These are phyloP conservation scores for Aselliscus stoliczkanus DNA, from an alignment of 2,797 vertebrate genomes.

Conservation along the genomic window DNA sequence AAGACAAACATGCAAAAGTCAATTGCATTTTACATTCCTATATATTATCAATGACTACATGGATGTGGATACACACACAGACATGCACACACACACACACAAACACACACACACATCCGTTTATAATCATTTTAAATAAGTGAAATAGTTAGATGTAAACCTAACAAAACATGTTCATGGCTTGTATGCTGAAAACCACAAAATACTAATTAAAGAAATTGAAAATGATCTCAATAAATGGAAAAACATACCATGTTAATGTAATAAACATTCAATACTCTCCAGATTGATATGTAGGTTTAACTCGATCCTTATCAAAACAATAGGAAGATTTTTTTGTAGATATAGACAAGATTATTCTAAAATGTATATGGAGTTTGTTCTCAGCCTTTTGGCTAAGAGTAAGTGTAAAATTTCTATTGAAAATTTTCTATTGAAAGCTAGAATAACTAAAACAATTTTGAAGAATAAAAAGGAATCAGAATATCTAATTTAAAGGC, in stretches of 20 bases:
- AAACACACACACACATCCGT: neutral
- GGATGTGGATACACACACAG: too few relatives aligned
- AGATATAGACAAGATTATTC: neutral
- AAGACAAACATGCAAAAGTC: neutral
- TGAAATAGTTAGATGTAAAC: neutral
- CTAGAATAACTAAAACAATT: neutral
- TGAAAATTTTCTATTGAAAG: neutral
- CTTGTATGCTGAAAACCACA: neutral
- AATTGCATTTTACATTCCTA: too few relatives aligned
- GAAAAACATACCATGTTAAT: neutral
- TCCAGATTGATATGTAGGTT: neutral
- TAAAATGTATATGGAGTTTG: neutral
- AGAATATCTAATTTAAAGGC: neutral
- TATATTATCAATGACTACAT: too few relatives aligned
- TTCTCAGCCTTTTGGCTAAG: neutral
- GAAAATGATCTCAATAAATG: neutral
- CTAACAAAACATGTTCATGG: neutral
- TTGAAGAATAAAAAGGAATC: neutral
- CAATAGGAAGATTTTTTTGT: neutral
- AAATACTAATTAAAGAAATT: neutral
- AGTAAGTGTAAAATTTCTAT: neutral
- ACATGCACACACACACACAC: too few relatives aligned
- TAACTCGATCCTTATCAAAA: neutral
- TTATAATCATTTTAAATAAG: neutral
- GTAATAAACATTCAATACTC: neutral